Base-by-base conservation (phyloP, 2,888 invertebrate genomes). In the Meiosimyza platycephala region DNA sequence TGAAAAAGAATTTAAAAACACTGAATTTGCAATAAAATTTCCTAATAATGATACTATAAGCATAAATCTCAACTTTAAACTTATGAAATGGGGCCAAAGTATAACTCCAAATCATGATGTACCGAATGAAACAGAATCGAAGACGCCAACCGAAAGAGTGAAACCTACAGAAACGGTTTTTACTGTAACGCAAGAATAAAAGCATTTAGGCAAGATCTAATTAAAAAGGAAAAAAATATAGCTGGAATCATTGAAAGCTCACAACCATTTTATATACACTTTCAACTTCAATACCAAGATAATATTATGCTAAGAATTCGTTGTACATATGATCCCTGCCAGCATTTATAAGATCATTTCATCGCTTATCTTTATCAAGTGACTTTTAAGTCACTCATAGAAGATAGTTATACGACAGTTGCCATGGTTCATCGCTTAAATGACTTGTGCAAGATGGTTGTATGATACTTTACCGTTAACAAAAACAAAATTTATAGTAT, bases 231-330 rank as follows among this genome's bases (percentile, higher is more conserved):
- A 28, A 54, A 50, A 52, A 66, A 71, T 64, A 71, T 74, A 64
- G 65, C 74, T 11, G 66, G 66, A 59, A 64, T 70, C 50, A 74
- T 74, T 70, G 74, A 74, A 64, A 74, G 74, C 47, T 62, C 70
- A 51, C n/a, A 66, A 40, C 59, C 71, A 52, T 74, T 72, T 74
- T 74, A 74, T 52, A 74, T 51, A 60, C 71, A 73, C 57, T 73
- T 71, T 65, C 69, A 64, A 48, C 64, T 74, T 33, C 66, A 74
- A 71, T 71, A 71, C 52, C 66, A 74, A 54, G 55, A 18, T n/a
- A 62, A 71, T 52, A 71, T 57, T 1, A 40, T 33, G n/a, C 48
- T 74, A 40, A 66, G 55, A 63, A 62, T 74, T 57, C 74, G 55
- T n/a, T 55, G 55, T n/a, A 55, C 18, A 55, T 55, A n/a, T n/a